Evolutionary conservation across 2,888 invertebrate species (phyloP).

Genomic region (Xestia ashworthii): DNA sequence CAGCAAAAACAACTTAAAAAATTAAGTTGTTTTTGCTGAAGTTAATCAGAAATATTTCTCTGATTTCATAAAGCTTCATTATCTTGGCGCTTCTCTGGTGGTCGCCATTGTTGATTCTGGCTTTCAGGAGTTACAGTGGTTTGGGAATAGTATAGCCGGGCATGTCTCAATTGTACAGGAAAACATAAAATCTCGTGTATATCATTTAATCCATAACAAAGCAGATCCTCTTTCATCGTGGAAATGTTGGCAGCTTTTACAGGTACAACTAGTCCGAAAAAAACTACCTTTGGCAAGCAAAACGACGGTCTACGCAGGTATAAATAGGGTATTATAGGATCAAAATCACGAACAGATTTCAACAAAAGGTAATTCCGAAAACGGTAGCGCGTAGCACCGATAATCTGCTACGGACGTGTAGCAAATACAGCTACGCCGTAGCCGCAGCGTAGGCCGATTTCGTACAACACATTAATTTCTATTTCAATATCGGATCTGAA

Average conservation of each 20-base stretch:
- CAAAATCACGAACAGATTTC: conserved; percentile 20
- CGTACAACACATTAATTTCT: conserved; percentile 42
- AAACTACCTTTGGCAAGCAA: not conserved
- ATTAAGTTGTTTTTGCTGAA: too few relatives aligned
- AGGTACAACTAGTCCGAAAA: not conserved
- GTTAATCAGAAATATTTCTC: too few relatives aligned
- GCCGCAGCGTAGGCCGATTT: conserved; percentile 50
- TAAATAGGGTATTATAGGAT: conserved; percentile 8
- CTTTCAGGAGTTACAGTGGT: too few relatives aligned
- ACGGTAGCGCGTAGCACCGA: conserved; percentile 13
- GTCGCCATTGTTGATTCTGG: too few relatives aligned
- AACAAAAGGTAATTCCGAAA: conserved; percentile 35
- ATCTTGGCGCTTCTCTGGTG: too few relatives aligned
- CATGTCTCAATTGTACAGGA: too few relatives aligned
- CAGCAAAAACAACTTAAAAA: too few relatives aligned
- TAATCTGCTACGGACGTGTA: conserved; percentile 53
- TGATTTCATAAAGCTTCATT: too few relatives aligned
- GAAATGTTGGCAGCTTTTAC: not conserved
- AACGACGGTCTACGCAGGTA: conserved; percentile 6
- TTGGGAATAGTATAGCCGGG: too few relatives aligned
- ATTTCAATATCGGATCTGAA: conserved; percentile 45
- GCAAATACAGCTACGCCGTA: conserved; percentile 51
- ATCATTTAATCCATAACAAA: not conserved
- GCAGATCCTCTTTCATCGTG: not conserved
- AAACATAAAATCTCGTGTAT: not conserved